These are phyloP conservation scores for Onychostoma macrolepis DNA, from an alignment of 2,113 vertebrate genomes.

Conservation along the genomic window DNA sequence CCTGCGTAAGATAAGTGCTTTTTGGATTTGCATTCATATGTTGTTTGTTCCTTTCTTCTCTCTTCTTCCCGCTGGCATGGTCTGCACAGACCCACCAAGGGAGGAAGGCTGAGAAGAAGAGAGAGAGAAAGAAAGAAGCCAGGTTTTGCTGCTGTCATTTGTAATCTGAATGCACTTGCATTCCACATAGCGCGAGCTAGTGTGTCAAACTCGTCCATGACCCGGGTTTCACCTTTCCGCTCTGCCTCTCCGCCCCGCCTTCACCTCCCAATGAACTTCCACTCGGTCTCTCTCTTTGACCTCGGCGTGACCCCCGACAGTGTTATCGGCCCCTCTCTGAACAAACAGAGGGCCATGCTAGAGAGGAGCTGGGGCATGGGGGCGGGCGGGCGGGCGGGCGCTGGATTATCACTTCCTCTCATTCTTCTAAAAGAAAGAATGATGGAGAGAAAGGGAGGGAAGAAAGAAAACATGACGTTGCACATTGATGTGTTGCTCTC, in stretches of 20 bases:
- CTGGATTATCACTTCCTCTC: conserved; percentile 67
- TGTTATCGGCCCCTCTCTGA: conserved; percentile 62
- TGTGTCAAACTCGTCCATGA: conserved; percentile 58
- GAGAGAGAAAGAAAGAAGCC: background rate
- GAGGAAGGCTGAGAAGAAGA: background rate
- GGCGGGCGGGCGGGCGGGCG: conserved; percentile 34
- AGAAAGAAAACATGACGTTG: conserved; percentile 55
- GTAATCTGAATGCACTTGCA: conserved; percentile 44
- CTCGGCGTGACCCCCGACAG: conserved; percentile 77
- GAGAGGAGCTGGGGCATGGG: conserved; percentile 19
- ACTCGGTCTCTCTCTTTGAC: conserved; percentile 77
- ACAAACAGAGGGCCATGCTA: conserved; percentile 60
- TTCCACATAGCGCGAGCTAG: conserved; percentile 44
- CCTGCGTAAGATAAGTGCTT: conserved; percentile 40
- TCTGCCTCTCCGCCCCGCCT: conserved; percentile 68
- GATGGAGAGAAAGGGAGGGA: conserved; percentile 30
- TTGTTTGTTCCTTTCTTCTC: conserved; percentile 10
- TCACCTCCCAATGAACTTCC: conserved; percentile 87
- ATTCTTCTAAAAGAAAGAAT: conserved; percentile 62
- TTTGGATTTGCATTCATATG: conserved; percentile 47
- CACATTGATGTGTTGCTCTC: conserved; percentile 52
- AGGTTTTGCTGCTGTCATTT: background rate
- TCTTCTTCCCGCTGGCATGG: conserved; percentile 25
- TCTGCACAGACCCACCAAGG: conserved; percentile 1
- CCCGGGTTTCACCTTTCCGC: conserved; percentile 57